A percentile compares a stretch with the other conserved stretches of the same genome.
Evolutionary conservation across 1,140 invertebrate species (phyloP).

Genomic region (Cheumatopsyche charites): DNA sequence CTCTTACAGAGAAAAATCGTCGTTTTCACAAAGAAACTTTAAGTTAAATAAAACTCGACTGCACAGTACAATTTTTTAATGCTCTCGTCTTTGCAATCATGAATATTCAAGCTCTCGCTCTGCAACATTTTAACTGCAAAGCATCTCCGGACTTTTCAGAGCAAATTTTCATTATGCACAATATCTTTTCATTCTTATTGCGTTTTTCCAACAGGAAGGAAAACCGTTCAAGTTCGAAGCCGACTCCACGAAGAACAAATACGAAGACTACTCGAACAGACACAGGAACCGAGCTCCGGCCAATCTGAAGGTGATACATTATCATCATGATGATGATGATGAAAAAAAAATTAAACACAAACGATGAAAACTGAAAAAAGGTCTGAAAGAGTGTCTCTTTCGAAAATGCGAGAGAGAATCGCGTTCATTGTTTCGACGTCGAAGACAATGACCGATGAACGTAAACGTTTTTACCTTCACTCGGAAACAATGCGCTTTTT

Average conservation of each 20-base stretch:
- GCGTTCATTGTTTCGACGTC: neutral
- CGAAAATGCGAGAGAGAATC: neutral
- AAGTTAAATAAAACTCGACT: too few relatives aligned
- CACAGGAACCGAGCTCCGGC: neutral
- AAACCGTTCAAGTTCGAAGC: slow-evolving; percentile 26
- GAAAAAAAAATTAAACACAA: neutral
- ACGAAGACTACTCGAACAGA: slow-evolving; percentile 18
- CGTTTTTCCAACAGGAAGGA: slow-evolving; percentile 10
- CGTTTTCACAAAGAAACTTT: too few relatives aligned
- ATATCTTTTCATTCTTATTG: neutral
- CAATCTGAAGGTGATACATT: slow-evolving; percentile 6
- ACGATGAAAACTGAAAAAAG: neutral
- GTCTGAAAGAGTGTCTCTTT: neutral
- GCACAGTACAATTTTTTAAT: too few relatives aligned
- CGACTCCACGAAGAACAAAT: slow-evolving; percentile 6
- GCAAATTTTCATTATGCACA: neutral
- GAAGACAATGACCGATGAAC: slow-evolving; percentile 19
- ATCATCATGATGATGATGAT: neutral
- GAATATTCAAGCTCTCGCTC: neutral
- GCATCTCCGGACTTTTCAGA: neutral
- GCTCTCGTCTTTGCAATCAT: neutral
- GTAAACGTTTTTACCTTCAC: slow-evolving; percentile 11
- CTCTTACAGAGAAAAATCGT: too few relatives aligned
- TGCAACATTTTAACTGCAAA: neutral
- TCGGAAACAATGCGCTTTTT: neutral